Conservation (phyloP, 2,113 vertebrate genomes). For the Callaeas wilsoni region DNA sequence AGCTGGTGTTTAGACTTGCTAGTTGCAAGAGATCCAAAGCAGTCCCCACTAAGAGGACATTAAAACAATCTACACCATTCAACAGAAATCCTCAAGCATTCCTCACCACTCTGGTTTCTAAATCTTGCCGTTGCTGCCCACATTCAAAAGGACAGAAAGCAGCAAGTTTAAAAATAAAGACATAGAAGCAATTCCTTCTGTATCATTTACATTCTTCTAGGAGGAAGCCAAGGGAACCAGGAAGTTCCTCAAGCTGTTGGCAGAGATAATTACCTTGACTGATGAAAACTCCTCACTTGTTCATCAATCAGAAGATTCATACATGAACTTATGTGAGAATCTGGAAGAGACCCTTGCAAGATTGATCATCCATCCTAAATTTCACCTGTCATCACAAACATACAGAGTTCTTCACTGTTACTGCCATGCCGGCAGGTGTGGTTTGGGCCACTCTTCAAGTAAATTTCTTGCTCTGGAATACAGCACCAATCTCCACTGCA, state of each 20-base stretch:
- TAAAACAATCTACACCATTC: background rate
- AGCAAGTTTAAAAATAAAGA: background rate
- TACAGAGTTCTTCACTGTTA: background rate
- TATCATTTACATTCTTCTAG: background rate
- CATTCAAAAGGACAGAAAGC: background rate
- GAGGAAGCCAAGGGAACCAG: background rate
- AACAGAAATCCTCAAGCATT: background rate
- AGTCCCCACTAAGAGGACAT: background rate
- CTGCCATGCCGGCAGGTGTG: accelerated
- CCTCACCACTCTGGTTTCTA: background rate
- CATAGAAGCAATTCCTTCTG: background rate
- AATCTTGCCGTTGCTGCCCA: background rate
- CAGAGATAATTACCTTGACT: background rate
- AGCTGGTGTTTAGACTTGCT: background rate
- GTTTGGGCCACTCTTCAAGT: background rate
- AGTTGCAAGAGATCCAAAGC: background rate
- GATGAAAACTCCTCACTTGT: background rate
- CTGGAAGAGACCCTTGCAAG: background rate
- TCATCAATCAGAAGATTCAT: background rate
- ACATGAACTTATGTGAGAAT: background rate
- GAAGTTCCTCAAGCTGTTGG: background rate
- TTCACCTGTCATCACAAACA: background rate
- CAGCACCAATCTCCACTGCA: background rate
- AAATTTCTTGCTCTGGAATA: background rate
- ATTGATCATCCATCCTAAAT: background rate